Evolutionary conservation across 2,113 vertebrate species (phyloP).

Genomic region (Neoarius graeffei): DNA sequence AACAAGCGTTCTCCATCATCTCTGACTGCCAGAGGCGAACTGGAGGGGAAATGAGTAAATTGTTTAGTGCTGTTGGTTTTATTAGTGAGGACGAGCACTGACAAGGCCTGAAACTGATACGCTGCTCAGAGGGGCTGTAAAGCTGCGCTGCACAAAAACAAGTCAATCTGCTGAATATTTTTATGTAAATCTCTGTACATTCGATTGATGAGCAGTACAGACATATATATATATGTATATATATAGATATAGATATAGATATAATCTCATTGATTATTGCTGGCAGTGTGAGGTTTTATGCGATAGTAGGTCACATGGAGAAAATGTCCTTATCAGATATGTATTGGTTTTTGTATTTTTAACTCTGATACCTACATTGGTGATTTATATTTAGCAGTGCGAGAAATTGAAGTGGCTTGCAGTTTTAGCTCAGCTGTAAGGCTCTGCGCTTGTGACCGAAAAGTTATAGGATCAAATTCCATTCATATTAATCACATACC

Average conservation of each 20-base stretch:
- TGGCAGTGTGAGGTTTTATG: conserved; percentile 1
- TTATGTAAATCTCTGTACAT: neutral
- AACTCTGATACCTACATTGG: neutral
- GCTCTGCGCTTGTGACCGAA: neutral
- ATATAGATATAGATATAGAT: too few relatives aligned
- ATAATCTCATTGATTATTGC: neutral
- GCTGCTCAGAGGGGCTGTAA: conserved; percentile 21
- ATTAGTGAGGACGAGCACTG: conserved; percentile 46
- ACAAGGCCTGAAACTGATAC: conserved; percentile 6
- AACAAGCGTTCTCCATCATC: conserved; percentile 59
- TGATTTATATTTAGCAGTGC: conserved; percentile 2
- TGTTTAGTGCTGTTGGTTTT: conserved; percentile 61
- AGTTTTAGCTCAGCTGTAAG: conserved; percentile 2
- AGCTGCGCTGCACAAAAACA: neutral
- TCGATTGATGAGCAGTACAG: neutral
- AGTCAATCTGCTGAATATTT: neutral
- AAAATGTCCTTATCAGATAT: neutral
- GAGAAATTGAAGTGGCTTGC: neutral
- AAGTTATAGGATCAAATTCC: neutral
- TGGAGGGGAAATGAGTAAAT: conserved; percentile 64
- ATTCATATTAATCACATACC: neutral
- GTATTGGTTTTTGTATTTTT: conserved; percentile 20
- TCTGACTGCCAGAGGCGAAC: conserved; percentile 53
- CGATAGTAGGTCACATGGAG: neutral
- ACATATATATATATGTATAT: neutral